Percentiles rank a stretch among this genome's conserved stretches.
Conservation (phyloP, 2,113 vertebrate species). For the Aptenodytes patagonicus region DNA sequence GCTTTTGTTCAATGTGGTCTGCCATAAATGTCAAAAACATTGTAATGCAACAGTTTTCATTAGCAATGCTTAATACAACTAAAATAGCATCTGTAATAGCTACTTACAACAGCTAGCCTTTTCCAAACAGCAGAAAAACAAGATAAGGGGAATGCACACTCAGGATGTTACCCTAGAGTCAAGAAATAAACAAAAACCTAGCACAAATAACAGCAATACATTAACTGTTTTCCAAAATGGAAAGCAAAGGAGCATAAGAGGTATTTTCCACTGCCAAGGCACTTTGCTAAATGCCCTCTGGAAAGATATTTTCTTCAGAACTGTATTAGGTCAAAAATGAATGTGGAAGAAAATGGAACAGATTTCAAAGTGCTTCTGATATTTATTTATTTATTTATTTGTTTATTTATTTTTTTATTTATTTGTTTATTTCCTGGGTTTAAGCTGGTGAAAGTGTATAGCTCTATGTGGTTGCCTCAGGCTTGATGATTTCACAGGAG, state of each 20-base stretch:
- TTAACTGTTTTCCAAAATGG: constrained; percentile 2
- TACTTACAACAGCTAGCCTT: background rate
- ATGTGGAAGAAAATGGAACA: background rate
- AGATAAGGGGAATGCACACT: background rate
- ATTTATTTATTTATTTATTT: background rate
- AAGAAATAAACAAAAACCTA: constrained; percentile 19
- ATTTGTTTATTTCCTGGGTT: background rate
- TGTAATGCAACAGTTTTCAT: background rate
- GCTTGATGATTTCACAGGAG: background rate
- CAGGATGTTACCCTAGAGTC: background rate
- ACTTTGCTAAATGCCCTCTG: constrained; percentile 41
- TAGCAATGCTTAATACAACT: background rate
- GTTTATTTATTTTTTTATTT: background rate
- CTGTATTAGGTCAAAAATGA: background rate
- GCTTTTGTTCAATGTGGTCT: background rate
- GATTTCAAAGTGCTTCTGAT: background rate
- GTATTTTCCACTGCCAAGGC: background rate
- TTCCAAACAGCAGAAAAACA: constrained; percentile 7
- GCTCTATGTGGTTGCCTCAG: background rate
- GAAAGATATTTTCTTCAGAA: constrained; percentile 20
- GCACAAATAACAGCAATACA: background rate
- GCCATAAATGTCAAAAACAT: constrained; percentile 23
- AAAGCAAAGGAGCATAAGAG: background rate
- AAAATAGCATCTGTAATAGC: constrained; percentile 4
- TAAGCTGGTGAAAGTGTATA: background rate